A percentile compares a stretch with the other conserved stretches of the same genome.
Evolutionary conservation across 2,113 vertebrate species (phyloP).

Genomic region (Hemibagrus wyckioides): DNA sequence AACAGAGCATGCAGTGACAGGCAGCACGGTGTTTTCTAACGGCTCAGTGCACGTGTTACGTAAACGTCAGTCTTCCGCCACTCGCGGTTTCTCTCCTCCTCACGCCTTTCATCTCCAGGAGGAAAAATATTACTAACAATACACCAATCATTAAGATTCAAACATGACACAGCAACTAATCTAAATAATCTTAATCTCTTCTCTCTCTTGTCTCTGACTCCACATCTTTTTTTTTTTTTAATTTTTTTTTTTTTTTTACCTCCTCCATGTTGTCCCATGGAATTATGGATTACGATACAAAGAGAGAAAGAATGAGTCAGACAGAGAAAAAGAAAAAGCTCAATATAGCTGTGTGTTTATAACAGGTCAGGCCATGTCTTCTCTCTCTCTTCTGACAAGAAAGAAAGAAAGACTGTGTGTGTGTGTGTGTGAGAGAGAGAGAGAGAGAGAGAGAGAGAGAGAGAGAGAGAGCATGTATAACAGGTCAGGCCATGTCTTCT

Average conservation of each 20-base stretch:
- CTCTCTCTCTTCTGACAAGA: too few species aligned
- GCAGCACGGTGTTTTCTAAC: slow-evolving; percentile 17
- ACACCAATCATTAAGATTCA: not conserved
- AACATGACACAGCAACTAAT: not conserved
- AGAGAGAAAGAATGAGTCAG: not conserved
- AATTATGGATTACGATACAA: slow-evolving; percentile 13
- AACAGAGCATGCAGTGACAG: slow-evolving; percentile 12
- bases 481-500: not conserved
- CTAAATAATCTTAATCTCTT: not conserved
- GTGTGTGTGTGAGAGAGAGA: too few species aligned
- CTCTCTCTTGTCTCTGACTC: too few species aligned
- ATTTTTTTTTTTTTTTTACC: not conserved
- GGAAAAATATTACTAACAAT: not conserved
- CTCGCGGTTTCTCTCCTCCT: not conserved
- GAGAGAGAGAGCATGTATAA: slow-evolving; percentile 11
- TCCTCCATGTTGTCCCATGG: not conserved
- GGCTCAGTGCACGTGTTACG: not conserved
- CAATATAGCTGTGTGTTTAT: not conserved
- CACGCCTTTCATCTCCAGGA: not conserved
- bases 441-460: not conserved
- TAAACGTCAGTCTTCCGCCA: not conserved
- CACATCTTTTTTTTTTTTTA: not conserved
- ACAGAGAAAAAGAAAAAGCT: slow-evolving; percentile 18
- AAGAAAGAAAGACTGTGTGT: too few species aligned
- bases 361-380: slow-evolving; percentile 13